phyloP scores from a whole-genome alignment of 2,797 vertebrate genomes.

The Dryobates pubescens region DNA sequence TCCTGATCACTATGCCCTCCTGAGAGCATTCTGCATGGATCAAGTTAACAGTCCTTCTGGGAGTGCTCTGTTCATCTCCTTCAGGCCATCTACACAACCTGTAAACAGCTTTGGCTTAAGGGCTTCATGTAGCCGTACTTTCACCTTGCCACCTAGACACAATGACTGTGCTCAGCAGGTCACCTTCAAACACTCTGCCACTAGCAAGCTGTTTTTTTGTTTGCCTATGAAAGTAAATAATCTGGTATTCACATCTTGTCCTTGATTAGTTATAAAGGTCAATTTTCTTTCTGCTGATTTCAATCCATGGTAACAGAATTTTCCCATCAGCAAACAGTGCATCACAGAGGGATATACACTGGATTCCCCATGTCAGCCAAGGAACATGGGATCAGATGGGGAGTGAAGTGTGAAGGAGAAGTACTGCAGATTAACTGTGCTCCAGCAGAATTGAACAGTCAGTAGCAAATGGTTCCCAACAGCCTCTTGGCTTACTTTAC shows the following conservation, averaged over 20 bases:
- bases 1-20: not conserved
- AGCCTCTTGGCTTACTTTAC: slow-evolving; percentile 34
- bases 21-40: not conserved
- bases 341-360: not conserved
- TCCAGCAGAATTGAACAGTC: slow-evolving; percentile 7
- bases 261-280: not conserved
- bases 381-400: not conserved
- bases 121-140: fast-evolving
- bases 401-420: not conserved
- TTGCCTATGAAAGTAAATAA: not conserved
- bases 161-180: not conserved
- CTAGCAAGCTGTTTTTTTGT: not conserved
- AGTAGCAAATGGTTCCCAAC: slow-evolving; percentile 20
- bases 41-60: not conserved
- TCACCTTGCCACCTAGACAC: not conserved
- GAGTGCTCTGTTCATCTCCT: not conserved
- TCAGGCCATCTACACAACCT: not conserved
- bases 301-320: not conserved
- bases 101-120: not conserved
- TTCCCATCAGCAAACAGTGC: not conserved
- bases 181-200: not conserved
- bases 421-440: not conserved
- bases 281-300: not conserved
- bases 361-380: not conserved
- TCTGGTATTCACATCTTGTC: not conserved